Percentiles rank a stretch among this genome's conserved stretches.
Conservation (phyloP, 2,797 vertebrate species). For the Loriculus beryllinus region DNA sequence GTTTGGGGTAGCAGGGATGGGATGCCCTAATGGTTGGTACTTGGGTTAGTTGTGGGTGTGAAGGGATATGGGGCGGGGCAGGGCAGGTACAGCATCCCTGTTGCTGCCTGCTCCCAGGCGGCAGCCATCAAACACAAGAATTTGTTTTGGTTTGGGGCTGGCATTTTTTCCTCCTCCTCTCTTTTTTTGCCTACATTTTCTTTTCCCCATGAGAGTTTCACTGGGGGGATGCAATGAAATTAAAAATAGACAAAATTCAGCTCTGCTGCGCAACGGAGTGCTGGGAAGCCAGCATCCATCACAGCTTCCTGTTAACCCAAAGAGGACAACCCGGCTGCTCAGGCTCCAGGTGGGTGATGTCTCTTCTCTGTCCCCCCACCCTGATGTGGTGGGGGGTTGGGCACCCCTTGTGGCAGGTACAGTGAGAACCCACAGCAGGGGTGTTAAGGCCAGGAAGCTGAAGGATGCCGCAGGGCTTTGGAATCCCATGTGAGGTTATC, state of each 20-base stretch:
- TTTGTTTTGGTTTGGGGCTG: background rate
- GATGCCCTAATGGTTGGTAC: background rate
- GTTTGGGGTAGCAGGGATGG: background rate
- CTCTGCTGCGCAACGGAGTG: background rate
- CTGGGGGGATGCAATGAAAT: background rate
- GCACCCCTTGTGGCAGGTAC: fast-evolving
- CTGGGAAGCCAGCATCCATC: background rate
- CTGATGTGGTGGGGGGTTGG: fast-evolving
- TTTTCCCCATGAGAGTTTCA: background rate
- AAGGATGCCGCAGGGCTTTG: background rate
- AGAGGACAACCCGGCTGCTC: background rate
- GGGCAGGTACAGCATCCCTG: background rate
- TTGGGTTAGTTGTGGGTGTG: background rate
- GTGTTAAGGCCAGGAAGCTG: background rate
- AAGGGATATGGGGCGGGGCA: background rate
- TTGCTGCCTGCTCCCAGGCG: background rate
- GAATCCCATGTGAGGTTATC: background rate
- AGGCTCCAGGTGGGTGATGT: background rate
- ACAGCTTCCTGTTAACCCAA: background rate
- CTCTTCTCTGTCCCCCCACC: background rate
- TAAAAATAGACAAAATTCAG: conserved; percentile 13
- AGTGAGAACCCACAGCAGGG: no score
- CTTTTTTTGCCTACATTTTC: background rate
- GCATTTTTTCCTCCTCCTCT: fast-evolving
- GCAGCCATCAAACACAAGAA: background rate